These are phyloP conservation scores for Lithobates sylvaticus DNA, from an alignment of 2,797 vertebrate species.

Conservation along the genomic window DNA sequence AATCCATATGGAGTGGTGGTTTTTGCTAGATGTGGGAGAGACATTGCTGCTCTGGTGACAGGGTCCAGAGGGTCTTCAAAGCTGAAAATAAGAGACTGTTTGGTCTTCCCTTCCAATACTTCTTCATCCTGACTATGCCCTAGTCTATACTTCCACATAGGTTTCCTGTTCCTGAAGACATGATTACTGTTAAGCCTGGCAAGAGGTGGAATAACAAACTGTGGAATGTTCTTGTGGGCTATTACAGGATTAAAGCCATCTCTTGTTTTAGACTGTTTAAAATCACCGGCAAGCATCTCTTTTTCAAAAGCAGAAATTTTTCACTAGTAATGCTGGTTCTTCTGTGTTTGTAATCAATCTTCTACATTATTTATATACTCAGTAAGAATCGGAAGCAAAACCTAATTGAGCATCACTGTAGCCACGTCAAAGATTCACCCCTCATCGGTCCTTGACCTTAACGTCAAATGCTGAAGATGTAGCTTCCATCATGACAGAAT, in stretches of 20 bases:
- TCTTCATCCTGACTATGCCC: slow-evolving; percentile 24
- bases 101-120: slow-evolving; percentile 59
- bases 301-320: slow-evolving; percentile 36
- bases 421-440: slow-evolving; percentile 1
- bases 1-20: slow-evolving; percentile 57
- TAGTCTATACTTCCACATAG: rapidly evolving
- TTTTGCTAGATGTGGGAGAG: slow-evolving; percentile 64
- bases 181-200: slow-evolving; percentile 57
- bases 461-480: slow-evolving; percentile 25
- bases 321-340: not conserved
- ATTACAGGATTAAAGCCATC: slow-evolving; percentile 69
- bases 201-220: slow-evolving; percentile 79
- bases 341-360: not conserved
- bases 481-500: slow-evolving; percentile 2
- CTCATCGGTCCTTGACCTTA: slow-evolving; percentile 24
- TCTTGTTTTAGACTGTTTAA: slow-evolving; percentile 5
- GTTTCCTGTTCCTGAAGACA: slow-evolving; percentile 35
- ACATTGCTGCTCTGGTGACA: slow-evolving; percentile 41
- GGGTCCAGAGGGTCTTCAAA: not conserved
- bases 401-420: slow-evolving; percentile 25
- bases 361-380: slow-evolving; percentile 25
- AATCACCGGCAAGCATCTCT: not conserved
- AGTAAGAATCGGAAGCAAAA: not conserved
- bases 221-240: slow-evolving; percentile 78
- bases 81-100: rapidly evolving